Conservation (phyloP, 2,113 vertebrate genomes). For the Pygoscelis antarcticus region DNA sequence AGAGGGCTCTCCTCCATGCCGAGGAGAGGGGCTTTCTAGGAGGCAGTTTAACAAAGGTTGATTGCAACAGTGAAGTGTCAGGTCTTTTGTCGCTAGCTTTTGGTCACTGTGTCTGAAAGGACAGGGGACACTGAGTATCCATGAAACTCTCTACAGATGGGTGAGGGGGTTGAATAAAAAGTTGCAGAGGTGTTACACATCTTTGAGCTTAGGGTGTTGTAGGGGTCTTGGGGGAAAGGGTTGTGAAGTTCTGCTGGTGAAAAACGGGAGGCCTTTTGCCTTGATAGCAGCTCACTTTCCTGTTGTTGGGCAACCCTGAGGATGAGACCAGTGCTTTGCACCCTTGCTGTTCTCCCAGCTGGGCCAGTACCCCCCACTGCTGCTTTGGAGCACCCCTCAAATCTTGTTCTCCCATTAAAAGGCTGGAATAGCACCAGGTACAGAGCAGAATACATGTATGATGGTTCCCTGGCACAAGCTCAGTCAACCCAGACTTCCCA, state of each 20-base stretch:
- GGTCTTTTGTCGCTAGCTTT: not conserved
- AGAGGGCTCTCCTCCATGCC: not conserved
- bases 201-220: not conserved
- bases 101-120: not conserved
- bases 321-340: not conserved
- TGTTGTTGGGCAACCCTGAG: not conserved
- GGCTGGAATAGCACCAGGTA: not conserved
- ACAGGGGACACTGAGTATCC: too few relatives aligned
- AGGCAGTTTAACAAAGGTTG: not conserved
- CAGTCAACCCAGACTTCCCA: not conserved
- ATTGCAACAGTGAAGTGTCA: not conserved
- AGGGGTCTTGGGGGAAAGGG: not conserved
- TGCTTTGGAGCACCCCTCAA: not conserved
- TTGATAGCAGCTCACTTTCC: not conserved
- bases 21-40: not conserved
- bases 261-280: not conserved
- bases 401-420: not conserved
- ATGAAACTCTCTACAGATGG: not conserved
- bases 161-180: not conserved
- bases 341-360: not conserved
- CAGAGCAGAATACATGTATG: not conserved
- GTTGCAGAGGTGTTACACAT: accelerated
- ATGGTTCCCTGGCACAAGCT: not conserved
- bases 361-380: not conserved
- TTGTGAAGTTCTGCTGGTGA: not conserved